These are phyloP conservation scores for Armadillidium nasatum DNA, from an alignment of 1,140 invertebrate species.

Conservation along the genomic window DNA sequence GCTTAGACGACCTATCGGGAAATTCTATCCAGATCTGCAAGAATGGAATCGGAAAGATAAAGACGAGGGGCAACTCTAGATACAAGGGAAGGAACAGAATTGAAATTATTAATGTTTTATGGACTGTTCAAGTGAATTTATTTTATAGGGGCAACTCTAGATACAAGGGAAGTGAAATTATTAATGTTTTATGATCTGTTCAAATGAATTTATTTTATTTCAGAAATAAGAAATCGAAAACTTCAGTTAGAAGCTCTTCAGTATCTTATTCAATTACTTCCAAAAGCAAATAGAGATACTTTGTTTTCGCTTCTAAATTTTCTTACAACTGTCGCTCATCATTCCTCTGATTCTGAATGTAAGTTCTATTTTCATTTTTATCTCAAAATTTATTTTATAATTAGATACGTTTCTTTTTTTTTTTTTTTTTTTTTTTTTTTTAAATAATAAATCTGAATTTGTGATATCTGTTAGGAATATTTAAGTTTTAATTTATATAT, in stretches of 20 bases:
- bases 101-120: too few species aligned
- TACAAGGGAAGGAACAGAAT: too few species aligned
- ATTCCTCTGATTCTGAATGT: conserved; percentile 60
- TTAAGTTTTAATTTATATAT: too few species aligned
- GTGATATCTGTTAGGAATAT: too few species aligned
- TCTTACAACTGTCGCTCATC: conserved; percentile 68
- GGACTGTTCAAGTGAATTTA: not conserved
- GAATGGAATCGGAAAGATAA: too few species aligned
- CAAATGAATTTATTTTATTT: conserved; percentile 12
- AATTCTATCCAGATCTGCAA: too few species aligned
- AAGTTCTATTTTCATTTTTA: not conserved
- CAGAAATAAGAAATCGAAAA: conserved; percentile 66
- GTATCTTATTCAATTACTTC: conserved; percentile 76
- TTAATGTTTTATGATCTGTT: not conserved
- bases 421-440: too few species aligned
- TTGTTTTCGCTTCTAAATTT: conserved; percentile 74
- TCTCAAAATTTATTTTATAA: too few species aligned
- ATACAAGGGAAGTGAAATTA: not conserved
- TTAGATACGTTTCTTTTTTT: too few species aligned
- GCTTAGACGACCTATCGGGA: too few species aligned
- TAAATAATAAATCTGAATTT: too few species aligned
- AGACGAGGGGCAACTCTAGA: too few species aligned
- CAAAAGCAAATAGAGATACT: conserved; percentile 79
- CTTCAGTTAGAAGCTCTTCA: conserved; percentile 76
- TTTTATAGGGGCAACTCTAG: not conserved